phyloP scores from a whole-genome alignment of 2,888 invertebrate genomes.

The Acanthosepion pharaonis region DNA sequence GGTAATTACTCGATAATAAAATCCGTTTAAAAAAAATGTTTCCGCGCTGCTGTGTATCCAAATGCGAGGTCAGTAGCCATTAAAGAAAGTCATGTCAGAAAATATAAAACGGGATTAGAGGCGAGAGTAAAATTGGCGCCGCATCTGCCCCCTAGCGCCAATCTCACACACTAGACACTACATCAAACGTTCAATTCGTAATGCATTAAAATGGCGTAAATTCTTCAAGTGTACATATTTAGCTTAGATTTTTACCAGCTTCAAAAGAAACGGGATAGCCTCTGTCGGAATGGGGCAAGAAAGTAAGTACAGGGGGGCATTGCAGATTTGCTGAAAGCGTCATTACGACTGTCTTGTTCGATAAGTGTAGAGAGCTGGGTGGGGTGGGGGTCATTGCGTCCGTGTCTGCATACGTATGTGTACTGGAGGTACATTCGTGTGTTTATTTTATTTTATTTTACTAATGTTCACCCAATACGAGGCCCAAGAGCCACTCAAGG shows the following conservation, averaged over 20 bases:
- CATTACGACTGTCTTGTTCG: not conserved
- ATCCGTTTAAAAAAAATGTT: too few species aligned
- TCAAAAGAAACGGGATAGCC: conserved; percentile 39
- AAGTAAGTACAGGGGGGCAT: not conserved
- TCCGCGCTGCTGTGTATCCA: not conserved
- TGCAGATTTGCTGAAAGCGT: too few species aligned
- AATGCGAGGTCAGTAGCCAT: not conserved
- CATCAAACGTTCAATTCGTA: not conserved
- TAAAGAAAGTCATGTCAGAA: conserved; percentile 22
- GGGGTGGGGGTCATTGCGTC: not conserved
- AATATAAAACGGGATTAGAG: not conserved
- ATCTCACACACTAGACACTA: not conserved
- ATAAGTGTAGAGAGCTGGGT: too few species aligned
- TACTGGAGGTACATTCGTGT: not conserved
- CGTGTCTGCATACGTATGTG: not conserved
- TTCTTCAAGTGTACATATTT: conserved; percentile 40
- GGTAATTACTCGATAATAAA: too few species aligned
- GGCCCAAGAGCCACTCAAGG: too few species aligned
- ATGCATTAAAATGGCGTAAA: conserved; percentile 42
- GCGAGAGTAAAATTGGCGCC: conserved; percentile 3
- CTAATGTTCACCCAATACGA: too few species aligned
- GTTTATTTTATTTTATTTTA: too few species aligned
- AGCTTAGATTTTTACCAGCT: not conserved
- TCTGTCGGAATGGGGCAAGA: not conserved
- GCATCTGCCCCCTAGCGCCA: not conserved